Conservation (phyloP, 2,888 invertebrate genomes). For the Carpatolechia fugitivella region DNA sequence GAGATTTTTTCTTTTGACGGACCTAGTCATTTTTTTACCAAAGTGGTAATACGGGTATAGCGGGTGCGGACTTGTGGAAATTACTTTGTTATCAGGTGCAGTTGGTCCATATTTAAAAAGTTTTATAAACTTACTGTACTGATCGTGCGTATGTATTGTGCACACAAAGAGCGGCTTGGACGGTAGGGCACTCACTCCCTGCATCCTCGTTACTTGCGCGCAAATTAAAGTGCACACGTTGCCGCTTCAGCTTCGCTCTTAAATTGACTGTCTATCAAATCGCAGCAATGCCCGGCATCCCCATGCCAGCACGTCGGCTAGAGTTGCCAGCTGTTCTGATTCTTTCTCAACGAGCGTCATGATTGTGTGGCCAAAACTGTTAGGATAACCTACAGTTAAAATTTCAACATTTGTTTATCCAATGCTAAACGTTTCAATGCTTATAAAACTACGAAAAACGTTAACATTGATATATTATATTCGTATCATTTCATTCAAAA, state of each 20-base stretch:
- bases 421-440: too few relatives aligned
- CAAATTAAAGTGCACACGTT: conserved; percentile 45
- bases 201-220: conserved; percentile 32
- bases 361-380: background rate
- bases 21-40: too few relatives aligned
- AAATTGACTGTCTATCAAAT: conserved; percentile 60
- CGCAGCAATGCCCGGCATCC: conserved; percentile 22
- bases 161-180: background rate
- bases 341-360: background rate
- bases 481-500: too few relatives aligned
- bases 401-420: too few relatives aligned
- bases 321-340: background rate
- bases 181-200: background rate
- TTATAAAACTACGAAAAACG: background rate
- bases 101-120: too few relatives aligned
- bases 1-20: too few relatives aligned
- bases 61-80: too few relatives aligned
- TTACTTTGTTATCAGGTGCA: too few relatives aligned
- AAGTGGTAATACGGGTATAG: too few relatives aligned
- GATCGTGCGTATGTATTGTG: background rate
- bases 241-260: conserved; percentile 34
- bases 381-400: too few relatives aligned
- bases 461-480: too few relatives aligned
- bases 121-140: too few relatives aligned
- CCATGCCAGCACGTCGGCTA: background rate